Evolutionary conservation across 23 tunicate species (phyloP).

Genomic region (Styela clava): DNA sequence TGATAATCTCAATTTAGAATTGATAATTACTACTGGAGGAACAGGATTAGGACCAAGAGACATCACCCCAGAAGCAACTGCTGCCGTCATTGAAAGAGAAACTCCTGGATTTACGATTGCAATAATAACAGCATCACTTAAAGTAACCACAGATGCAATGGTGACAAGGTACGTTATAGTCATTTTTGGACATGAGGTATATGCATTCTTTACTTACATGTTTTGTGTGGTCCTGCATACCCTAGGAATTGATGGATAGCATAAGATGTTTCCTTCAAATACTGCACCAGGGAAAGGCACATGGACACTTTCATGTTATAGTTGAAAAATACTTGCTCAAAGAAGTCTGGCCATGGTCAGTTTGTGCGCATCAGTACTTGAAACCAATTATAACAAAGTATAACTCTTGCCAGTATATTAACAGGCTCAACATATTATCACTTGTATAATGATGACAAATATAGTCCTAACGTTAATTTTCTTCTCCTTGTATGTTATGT

Average conservation of each 20-base stretch:
- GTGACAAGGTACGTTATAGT: slow-evolving; percentile 59
- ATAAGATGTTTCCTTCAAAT: background rate
- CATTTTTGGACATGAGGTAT: too few relatives aligned
- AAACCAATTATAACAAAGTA: too few relatives aligned
- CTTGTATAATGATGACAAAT: too few relatives aligned
- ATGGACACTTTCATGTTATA: too few relatives aligned
- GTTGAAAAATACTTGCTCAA: too few relatives aligned
- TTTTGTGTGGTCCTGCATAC: background rate
- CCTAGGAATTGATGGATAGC: background rate
- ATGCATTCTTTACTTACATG: background rate
- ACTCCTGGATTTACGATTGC: slow-evolving; percentile 77
- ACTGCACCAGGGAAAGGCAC: too few relatives aligned
- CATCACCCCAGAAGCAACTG: slow-evolving; percentile 96
- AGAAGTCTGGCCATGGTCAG: too few relatives aligned
- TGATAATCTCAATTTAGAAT: slow-evolving; percentile 55
- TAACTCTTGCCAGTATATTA: too few relatives aligned
- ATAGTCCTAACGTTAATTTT: too few relatives aligned
- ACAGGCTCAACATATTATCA: too few relatives aligned
- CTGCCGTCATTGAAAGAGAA: slow-evolving; percentile 77
- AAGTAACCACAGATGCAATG: slow-evolving; percentile 80
- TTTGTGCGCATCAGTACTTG: too few relatives aligned
- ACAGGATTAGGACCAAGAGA: slow-evolving; percentile 91
- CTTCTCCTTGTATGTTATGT: too few relatives aligned
- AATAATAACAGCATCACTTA: slow-evolving; percentile 64
- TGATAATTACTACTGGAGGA: slow-evolving; percentile 94